Conservation (phyloP, 2,113 vertebrate species). For the Mionectes macconnelli region DNA sequence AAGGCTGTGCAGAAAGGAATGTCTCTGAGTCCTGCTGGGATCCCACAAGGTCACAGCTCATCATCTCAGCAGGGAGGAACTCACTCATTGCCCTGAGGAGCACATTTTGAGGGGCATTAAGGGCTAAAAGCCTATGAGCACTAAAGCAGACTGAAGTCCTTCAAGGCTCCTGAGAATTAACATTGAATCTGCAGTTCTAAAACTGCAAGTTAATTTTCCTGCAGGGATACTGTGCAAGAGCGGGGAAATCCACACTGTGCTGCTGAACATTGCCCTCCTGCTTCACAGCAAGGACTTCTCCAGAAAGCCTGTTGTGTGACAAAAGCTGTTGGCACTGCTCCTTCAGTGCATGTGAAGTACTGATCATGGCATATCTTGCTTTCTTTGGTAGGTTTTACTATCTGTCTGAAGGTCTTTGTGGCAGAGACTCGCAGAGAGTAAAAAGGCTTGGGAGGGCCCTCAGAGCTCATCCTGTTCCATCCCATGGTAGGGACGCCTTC, state of each 20-base stretch:
- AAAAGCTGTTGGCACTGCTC: not conserved
- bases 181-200: not conserved
- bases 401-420: not conserved
- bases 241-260: not conserved
- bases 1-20: not conserved
- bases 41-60: not conserved
- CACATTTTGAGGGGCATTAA: not conserved
- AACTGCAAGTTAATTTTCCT: not conserved
- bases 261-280: not conserved
- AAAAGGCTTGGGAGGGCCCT: not conserved
- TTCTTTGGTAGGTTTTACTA: not conserved
- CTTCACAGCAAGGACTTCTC: not conserved
- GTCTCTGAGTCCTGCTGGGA: not conserved
- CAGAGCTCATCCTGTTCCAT: not conserved
- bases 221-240: not conserved
- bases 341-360: not conserved
- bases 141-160: not conserved
- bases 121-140: not conserved
- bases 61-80: not conserved
- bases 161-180: not conserved
- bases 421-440: not conserved
- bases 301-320: not conserved
- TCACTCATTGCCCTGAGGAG: not conserved
- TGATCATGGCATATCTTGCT: accelerated
- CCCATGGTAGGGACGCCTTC: not conserved